Evolutionary conservation across 2,797 vertebrate species (phyloP), one percentile per base, ranked within the genome.

Genomic region (Acanthis flammea): DNA sequence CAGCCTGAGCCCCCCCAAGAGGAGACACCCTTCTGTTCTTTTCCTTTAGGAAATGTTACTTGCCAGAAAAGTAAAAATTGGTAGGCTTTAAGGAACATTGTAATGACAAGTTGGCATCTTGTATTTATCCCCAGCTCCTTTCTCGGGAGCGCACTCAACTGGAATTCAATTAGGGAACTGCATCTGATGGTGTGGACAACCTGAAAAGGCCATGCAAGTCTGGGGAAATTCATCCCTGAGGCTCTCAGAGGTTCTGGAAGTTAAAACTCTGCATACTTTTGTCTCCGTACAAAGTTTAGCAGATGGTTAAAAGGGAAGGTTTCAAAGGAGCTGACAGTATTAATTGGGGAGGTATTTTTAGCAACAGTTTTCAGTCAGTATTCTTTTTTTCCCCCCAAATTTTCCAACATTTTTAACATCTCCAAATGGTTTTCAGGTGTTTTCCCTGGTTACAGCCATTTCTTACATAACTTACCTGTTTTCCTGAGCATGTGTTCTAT

Each of bases 11-110:
- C 50, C 55, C 76, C 7, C 10, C 68, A 71, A 39, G 58, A 87
- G 73, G 68, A 92, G 94, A 89, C 78, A 73, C 48, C 65, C 82
- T 92, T 95, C 91, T 95, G 58, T 50, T 79, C 65, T 65, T n/a
- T 90, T 68, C 72, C 92, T 92, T 60, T 53, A 78, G 89, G 85
- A 96, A 91, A 94, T 77, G 63, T 75, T 96, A 86, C 85, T 95
- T 96, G 89, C 84, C 94, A 96, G 58, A 93, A 85, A 58, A 74
- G 82, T 94, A 78, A 66, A 73, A 93, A 51, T 31, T 13, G 67
- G 72, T 93, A 80, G 81, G 63, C 63, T 96, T 53, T 81, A 80
- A 72, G 79, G 89, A 95, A 82, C 81, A 93, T 92, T 83, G 35
- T 75, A 88, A 68, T 94, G 95, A 92, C 94, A 92, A 80, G 62